Evolutionary conservation across 2,797 vertebrate species (phyloP), one percentile per base, ranked within the genome.

Genomic region (Anabacerthia variegaticeps): DNA sequence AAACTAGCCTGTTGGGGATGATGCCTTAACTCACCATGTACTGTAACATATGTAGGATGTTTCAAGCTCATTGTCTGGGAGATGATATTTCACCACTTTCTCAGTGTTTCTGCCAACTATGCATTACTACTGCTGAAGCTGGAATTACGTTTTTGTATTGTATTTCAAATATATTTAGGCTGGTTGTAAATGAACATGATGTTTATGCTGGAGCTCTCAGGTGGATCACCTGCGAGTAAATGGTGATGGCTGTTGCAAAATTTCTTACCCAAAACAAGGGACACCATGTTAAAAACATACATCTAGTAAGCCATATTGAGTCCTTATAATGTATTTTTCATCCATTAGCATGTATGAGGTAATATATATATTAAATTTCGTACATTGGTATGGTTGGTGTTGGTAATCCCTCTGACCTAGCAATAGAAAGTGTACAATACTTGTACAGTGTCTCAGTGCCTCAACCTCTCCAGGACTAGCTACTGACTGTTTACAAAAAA

Each of bases 81-180:
- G 36, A 30, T 74, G 4, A 11, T 62, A 66, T 51, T 92, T 80
- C 30, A 48, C 19, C 22, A 8, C 16, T 46, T 73, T 34, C 32
- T 48, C 1, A 0, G 4, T 44, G 54, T 54, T 93, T 87, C 77
- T 83, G 36, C 37, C 10, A 41, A 15, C 37, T 61, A 1, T 36
- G 9, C 0, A 0, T 59, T 87, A 36, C 28, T 56, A 23, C 23
- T 74, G 6, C 9, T 86, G 66, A 71, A 73, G 26, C 0, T 69
- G 23, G 34, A 77, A 54, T 68, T 36, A 41, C 34, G 27, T 17
- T 80, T 89, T 84, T 52, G 6, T 48, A 5, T 83, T 20, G 5
- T 34, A 34, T 36, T 73, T n/a, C 27, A 58, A 55, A 32, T 87
- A 13, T 15, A 9, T 55, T 87, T 92, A 77, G 20, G 19, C 49